phyloP scores from a whole-genome alignment of 92 coral and sea anemone species.

The Montipora capitata region DNA sequence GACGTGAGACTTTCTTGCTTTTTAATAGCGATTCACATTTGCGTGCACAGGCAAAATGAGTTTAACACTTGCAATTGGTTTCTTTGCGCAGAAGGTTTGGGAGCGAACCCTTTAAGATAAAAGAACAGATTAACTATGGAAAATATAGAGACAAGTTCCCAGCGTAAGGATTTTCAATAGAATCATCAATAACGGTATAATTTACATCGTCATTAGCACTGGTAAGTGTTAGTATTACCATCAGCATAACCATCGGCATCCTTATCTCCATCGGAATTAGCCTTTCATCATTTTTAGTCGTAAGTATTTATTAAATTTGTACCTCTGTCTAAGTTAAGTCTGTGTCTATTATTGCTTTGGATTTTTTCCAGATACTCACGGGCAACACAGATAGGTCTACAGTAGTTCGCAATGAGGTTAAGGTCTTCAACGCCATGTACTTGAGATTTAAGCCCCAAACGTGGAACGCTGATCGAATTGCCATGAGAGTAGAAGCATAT shows the following conservation, averaged over 20 bases:
- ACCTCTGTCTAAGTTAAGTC: neutral
- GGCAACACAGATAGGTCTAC: conserved; percentile 83
- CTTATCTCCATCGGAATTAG: neutral
- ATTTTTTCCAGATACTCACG: conserved; percentile 40
- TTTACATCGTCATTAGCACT: neutral
- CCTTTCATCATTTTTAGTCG: neutral
- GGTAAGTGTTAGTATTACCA: neutral
- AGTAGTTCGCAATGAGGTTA: conserved; percentile 75
- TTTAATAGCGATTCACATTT: neutral
- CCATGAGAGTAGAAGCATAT: conserved; percentile 85
- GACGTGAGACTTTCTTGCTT: conserved; percentile 40
- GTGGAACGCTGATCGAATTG: conserved; percentile 61
- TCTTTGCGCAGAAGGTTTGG: neutral
- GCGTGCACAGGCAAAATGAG: neutral
- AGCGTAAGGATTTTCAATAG: neutral
- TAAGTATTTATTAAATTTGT: no score
- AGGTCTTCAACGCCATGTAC: conserved; percentile 77
- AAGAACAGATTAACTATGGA: no score
- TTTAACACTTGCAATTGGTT: no score
- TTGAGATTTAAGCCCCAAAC: conserved; percentile 79
- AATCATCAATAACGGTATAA: neutral
- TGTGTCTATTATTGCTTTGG: no score
- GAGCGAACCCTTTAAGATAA: no score
- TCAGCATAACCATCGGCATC: neutral
- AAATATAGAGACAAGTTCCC: no score